A percentile compares a stretch with the other conserved stretches of the same genome.
These are phyloP conservation scores for Orchesella cincta DNA, from an alignment of 1,140 invertebrate species.

Conservation along the genomic window DNA sequence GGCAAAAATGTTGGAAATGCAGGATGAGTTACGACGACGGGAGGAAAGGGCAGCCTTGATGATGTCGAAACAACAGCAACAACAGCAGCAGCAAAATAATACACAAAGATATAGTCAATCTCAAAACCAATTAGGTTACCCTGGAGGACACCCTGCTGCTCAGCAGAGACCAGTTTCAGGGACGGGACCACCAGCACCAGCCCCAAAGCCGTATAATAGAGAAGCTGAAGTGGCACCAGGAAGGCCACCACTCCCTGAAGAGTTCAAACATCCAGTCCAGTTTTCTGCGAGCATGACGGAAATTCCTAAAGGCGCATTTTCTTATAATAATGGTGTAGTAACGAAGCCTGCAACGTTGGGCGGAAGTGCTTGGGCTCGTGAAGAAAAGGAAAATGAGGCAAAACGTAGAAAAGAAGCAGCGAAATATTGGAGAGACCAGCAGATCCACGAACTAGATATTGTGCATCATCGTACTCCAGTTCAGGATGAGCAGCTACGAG, in stretches of 20 bases:
- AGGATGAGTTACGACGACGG: conserved; percentile 74
- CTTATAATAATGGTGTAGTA: conserved; percentile 37
- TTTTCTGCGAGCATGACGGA: conserved; percentile 72
- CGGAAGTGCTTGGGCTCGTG: conserved; percentile 82
- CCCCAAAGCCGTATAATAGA: conserved; percentile 49
- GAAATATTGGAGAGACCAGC: conserved; percentile 75
- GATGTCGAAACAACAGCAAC: conserved; percentile 55
- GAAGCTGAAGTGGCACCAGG: conserved; percentile 52
- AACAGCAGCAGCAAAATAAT: conserved; percentile 37
- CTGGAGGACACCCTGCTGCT: too few relatives aligned
- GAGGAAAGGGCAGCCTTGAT: conserved; percentile 63
- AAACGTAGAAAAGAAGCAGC: conserved; percentile 67
- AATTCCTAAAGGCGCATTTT: conserved; percentile 69
- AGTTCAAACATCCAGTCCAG: conserved; percentile 52
- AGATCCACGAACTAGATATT: conserved; percentile 73
- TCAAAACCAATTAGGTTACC: too few relatives aligned
- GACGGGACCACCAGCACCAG: conserved; percentile 44
- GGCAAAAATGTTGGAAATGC: conserved; percentile 79
- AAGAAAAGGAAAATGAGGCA: conserved; percentile 77
- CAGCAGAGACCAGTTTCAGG: conserved; percentile 34
- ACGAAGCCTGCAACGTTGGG: not conserved
- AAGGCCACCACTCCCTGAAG: conserved; percentile 53
- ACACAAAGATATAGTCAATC: conserved; percentile 26
- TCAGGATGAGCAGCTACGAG: conserved; percentile 82
- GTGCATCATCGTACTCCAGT: conserved; percentile 70